A percentile compares a stretch with the other conserved stretches of the same genome.
These are phyloP conservation scores for Agapetus fuscipes DNA, from an alignment of 2,888 invertebrate species.

Conservation along the genomic window DNA sequence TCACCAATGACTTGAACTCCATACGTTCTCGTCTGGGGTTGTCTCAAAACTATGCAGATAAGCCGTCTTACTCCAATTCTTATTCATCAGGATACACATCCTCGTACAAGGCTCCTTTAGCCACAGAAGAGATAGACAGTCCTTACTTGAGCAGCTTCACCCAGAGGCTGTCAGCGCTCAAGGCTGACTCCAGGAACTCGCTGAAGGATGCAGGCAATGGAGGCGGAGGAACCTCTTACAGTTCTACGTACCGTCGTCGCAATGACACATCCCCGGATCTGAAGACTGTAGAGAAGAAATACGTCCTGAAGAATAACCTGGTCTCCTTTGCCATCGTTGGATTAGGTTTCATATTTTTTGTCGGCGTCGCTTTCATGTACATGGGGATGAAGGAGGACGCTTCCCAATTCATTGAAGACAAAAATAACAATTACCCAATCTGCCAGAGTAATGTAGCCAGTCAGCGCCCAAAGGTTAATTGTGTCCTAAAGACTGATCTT, in stretches of 20 bases:
- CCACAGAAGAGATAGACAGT: slow-evolving; percentile 47
- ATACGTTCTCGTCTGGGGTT: slow-evolving; percentile 49
- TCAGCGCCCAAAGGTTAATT: slow-evolving; percentile 51
- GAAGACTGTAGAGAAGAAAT: slow-evolving; percentile 37
- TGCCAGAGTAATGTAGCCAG: slow-evolving; percentile 45
- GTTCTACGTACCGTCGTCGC: slow-evolving; percentile 29
- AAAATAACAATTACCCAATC: slow-evolving; percentile 47
- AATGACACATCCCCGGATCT: slow-evolving; percentile 34
- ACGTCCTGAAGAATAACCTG: slow-evolving; percentile 48
- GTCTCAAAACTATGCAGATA: slow-evolving; percentile 35
- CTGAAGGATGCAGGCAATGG: slow-evolving; percentile 29
- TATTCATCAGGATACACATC: slow-evolving; percentile 5
- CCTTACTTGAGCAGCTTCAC: slow-evolving; percentile 65
- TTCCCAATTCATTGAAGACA: slow-evolving; percentile 42
- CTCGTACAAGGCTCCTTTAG: slow-evolving; percentile 28
- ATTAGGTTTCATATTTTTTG: slow-evolving; percentile 53
- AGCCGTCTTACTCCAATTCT: slow-evolving; percentile 29
- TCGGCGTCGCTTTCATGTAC: slow-evolving; percentile 56
- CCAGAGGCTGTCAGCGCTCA: slow-evolving; percentile 44
- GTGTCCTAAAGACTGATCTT: slow-evolving; percentile 53
- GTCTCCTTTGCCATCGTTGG: slow-evolving; percentile 55
- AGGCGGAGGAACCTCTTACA: slow-evolving; percentile 34
- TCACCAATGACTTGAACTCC: slow-evolving; percentile 47
- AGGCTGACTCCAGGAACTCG: slow-evolving; percentile 28
- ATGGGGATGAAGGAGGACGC: slow-evolving; percentile 55